Evolutionary conservation across 2,888 invertebrate species (phyloP), one percentile per base, ranked within the genome.

Genomic region (Heliconius hortense): DNA sequence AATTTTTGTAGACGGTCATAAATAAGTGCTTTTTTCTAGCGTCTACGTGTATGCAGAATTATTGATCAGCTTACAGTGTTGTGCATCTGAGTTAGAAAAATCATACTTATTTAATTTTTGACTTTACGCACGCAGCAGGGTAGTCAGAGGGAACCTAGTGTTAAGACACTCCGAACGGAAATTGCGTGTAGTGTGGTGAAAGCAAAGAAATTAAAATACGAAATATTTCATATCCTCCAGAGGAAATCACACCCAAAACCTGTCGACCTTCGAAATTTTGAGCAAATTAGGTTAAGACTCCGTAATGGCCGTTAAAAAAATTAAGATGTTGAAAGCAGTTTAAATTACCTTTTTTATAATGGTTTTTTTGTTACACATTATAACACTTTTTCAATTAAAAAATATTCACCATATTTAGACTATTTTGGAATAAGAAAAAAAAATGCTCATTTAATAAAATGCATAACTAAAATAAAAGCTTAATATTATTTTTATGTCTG

Each of bases 261-360:
- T 43, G 15, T 43, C 43, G 43, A 31, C 8, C 31, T 31, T 31
- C 1, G 0, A 18, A 64, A 64, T 35, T 64, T 15, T 15, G 8
- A 66, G 11, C 24, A 43, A 43, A 66, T 24, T 24, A 18, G 15
- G 66, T 15, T 43, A 66, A 39, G 15, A 66, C 13, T 66, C 24
- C 39, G 39, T 43, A 66, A 43, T 43, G 39, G 15, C 39, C 7
- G 39, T 24, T 24, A 66, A 31, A 15, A 66, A 8, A 13, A 39
- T 64, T 62, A 21, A 35, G 21, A n/a, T 64, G 11, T 66, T 24
- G 64, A 39, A 35, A 66, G 64, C 64, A 39, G 24, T 24, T 66
- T 39, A 39, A 66, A 66, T 66, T 39, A 39, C 24, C 8, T 66
- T 66, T 60, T 66, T 66, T 39, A 64, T 64, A 24, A 24, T 24